Evolutionary conservation across 2,797 vertebrate genomes (phyloP), one percentile per base, ranked within the genome.

Genomic region (Pristis pectinata): DNA sequence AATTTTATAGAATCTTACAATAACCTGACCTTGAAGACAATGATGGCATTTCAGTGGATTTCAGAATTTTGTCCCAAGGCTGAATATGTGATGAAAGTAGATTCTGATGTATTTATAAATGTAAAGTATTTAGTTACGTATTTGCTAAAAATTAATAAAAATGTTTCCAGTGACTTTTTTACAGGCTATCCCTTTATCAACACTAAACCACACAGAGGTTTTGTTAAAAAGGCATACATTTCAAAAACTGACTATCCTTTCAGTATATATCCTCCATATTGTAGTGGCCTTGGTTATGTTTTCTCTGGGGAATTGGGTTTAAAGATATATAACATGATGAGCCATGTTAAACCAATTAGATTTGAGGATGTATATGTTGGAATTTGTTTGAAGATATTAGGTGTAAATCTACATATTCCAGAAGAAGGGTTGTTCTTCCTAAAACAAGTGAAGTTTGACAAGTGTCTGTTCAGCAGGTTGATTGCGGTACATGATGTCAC

Each of bases 331-430:
- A 94, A 96, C 34, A 95, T 97, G 94, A 97, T 97, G 97, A 83
- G 95, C 94, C 97, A 97, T 0, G 89, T 97, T 59, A 97, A 67
- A 76, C 97, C 97, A 0, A 79, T 97, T 94, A 97, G 96, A 76
- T 96, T 97, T 37, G 97, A 97, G 96, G 97, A 97, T 59, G 96
- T 96, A 76, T 97, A 97, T 0, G 96, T 97, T 22, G 97, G 97
- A 0, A 97, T 97, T 95, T 97, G 96, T 79, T 95, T 97, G 85
- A 96, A 95, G 94, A 80, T 97, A 19, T 96, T 97, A 34, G 95
- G 96, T 37, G 97, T 97, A 93, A 94, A 95, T 8, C 22, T 97
- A 95, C 96, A 95, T 0, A 0, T 97, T 80, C 96, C 96, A 4
- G 94, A 96, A 76, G 96, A 96, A 7, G 95, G 97, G 4, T 96